Evolutionary conservation across 1,140 invertebrate species (phyloP), one percentile per base, ranked within the genome.

Genomic region (Polypedilum pembai): DNA sequence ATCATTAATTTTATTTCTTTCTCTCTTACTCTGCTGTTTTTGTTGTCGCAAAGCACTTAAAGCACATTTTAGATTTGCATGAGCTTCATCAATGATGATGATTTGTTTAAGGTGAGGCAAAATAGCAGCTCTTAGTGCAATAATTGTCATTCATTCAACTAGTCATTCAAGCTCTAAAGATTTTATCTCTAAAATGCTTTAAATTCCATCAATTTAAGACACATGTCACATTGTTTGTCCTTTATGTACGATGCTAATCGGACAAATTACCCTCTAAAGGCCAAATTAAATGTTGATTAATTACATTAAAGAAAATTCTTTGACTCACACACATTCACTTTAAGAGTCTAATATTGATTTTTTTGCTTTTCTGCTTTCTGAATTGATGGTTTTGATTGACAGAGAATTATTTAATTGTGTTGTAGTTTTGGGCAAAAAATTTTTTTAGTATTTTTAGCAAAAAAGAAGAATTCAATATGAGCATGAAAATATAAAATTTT

Each of bases 231-330:
- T 33, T 33, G 24, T n/a, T 3, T 56, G 45, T 56, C 45, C 45
- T 56, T 56, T 56, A 12, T n/a, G n/a, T n/a, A 56, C 3, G 45
- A 56, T 56, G 15, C 45, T 12, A 56, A 56, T 56, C 45, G 45
- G 45, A 56, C 45, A 56, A 56, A 56, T 56, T 56, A 56, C 45
- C 45, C 45, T n/a, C n/a, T 5, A 33, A 33, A 56, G 45, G 45
- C 12, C 45, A 56, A 56, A 56, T 56, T 56, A 56, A 56, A 56
- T 56, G 45, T 56, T 56, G 45, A 56, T 56, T 56, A 56, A 56
- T 56, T 56, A 56, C 45, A 56, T 56, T 56, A 56, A 56, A 56
- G 45, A 33, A 33, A 1, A 33, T 33, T 33, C 24, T 33, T 33
- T 5, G 5, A 33, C 24, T 33, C 24, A 33, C 24, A 33, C 24